A percentile compares a stretch with the other conserved stretches of the same genome.
These are phyloP conservation scores for Ceuthmochares aereus DNA, from an alignment of 2,113 vertebrate genomes.

Conservation along the genomic window DNA sequence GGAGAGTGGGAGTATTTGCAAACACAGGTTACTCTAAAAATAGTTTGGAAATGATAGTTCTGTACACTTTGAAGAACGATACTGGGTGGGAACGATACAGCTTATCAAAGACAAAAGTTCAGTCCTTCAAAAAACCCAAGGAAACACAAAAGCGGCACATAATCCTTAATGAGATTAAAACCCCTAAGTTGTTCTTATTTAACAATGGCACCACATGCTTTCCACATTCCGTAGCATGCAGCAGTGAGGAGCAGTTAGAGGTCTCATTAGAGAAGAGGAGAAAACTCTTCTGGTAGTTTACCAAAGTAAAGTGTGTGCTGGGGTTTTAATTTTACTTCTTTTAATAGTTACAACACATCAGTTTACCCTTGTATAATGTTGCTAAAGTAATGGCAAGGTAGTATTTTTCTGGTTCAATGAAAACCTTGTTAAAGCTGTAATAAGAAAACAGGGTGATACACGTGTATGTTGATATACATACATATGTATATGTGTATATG, in stretches of 20 bases:
- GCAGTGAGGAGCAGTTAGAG: neutral
- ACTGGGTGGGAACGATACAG: neutral
- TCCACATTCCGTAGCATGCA: fast-evolving
- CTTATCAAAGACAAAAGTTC: neutral
- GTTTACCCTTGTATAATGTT: neutral
- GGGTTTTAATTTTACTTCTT: neutral
- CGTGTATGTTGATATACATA: neutral
- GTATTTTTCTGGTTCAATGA: neutral
- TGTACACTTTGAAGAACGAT: neutral
- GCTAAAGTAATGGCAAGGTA: neutral
- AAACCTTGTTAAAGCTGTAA: neutral
- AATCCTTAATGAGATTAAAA: neutral
- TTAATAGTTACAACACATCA: neutral
- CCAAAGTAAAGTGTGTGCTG: neutral
- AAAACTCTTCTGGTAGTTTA: neutral
- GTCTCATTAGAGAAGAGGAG: neutral
- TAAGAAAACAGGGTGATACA: neutral
- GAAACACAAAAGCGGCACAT: neutral
- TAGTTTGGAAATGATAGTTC: neutral
- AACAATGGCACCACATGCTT: fast-evolving
- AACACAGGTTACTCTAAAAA: slow-evolving; percentile 53
- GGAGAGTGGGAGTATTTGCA: neutral
- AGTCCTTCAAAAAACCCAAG: neutral
- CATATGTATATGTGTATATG: fast-evolving
- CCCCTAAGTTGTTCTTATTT: neutral